Conservation (phyloP, 2,113 vertebrate genomes). For the Sminthopsis crassicaudata region DNA sequence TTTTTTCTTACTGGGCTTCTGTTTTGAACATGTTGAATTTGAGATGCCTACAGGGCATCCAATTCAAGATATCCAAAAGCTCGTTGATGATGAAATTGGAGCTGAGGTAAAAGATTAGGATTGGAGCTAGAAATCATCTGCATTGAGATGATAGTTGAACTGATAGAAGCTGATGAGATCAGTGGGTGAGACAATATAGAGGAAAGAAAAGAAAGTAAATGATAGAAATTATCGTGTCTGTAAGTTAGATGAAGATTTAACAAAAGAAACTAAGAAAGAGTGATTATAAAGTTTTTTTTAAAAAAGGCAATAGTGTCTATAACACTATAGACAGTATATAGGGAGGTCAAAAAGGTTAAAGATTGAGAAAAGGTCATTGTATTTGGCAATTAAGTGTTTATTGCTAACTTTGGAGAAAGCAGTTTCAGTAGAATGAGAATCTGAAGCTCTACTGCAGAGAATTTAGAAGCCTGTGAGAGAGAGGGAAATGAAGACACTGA, state of each 20-base stretch:
- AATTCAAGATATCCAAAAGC: background rate
- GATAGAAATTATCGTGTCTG: rapidly evolving
- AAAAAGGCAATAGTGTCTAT: background rate
- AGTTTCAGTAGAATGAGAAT: background rate
- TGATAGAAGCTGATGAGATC: background rate
- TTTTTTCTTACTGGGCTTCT: background rate
- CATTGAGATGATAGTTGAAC: background rate
- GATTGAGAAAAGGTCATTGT: background rate
- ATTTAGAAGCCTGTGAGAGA: background rate
- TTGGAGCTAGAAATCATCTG: background rate
- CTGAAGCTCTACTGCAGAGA: background rate
- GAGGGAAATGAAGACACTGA: background rate
- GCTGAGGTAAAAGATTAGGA: background rate
- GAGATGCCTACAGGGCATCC: background rate
- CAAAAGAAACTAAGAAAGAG: background rate
- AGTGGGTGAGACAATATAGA: background rate
- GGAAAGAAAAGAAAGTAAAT: background rate
- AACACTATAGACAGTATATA: no score
- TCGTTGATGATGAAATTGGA: rapidly evolving
- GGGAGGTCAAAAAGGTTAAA: background rate
- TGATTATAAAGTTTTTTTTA: rapidly evolving
- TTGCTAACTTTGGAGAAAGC: background rate
- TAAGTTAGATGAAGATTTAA: background rate
- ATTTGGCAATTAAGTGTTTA: background rate
- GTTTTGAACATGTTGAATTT: rapidly evolving